Evolutionary conservation across 2,797 vertebrate genomes (phyloP).

Genomic region (Brotula barbata): DNA sequence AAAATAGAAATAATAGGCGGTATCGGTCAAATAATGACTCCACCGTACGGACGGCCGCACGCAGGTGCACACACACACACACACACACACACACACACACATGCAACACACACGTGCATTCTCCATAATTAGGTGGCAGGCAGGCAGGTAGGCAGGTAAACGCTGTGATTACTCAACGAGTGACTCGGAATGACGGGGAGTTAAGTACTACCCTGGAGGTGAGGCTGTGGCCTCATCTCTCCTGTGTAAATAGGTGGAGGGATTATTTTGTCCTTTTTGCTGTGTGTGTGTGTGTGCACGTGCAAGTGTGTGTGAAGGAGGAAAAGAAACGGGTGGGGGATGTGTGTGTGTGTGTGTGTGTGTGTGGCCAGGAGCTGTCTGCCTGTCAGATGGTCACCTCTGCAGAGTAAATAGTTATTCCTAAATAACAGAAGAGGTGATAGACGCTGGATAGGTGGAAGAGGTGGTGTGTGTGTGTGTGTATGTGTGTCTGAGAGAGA

Average conservation of each 20-base stretch:
- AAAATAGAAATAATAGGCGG: conserved; percentile 42
- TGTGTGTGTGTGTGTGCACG: conserved; percentile 40
- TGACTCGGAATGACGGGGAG: conserved; percentile 64
- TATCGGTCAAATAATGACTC: conserved; percentile 69
- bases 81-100: conserved; percentile 21
- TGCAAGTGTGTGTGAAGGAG: conserved; percentile 6
- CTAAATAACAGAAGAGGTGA: conserved; percentile 65
- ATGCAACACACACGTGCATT: conserved; percentile 16
- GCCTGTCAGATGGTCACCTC: conserved; percentile 65
- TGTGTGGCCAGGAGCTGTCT: conserved; percentile 68
- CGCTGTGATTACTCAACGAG: conserved; percentile 76
- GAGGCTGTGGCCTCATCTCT: conserved; percentile 69
- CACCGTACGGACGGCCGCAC: conserved; percentile 22
- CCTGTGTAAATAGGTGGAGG: conserved; percentile 75
- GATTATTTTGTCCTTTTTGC: conserved; percentile 64
- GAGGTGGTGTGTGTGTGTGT: conserved; percentile 19
- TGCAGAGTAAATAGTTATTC: conserved; percentile 72
- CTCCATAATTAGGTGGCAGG: conserved; percentile 71
- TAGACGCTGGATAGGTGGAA: conserved; percentile 22
- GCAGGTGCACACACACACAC: conserved; percentile 27
- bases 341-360: conserved; percentile 41
- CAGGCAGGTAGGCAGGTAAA: conserved; percentile 64
- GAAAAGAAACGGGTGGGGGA: conserved; percentile 27
- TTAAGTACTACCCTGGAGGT: conserved; percentile 77
- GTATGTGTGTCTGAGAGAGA: conserved; percentile 4